phyloP scores from a whole-genome alignment of 2,797 vertebrate species.

The Natrix natrix region DNA sequence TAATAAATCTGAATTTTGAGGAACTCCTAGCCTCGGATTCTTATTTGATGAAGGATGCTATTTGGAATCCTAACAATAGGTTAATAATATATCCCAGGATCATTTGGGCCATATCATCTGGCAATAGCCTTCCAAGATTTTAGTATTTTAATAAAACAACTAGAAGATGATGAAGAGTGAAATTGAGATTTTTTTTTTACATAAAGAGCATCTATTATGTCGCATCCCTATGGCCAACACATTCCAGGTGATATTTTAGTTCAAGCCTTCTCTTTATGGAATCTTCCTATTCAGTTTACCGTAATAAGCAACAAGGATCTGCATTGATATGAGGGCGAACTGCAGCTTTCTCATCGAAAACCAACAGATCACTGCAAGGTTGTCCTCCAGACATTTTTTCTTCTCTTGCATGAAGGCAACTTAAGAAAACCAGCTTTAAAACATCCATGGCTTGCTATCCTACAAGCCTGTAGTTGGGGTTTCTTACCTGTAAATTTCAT shows the following conservation, averaged over 20 bases:
- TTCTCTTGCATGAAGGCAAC: neutral
- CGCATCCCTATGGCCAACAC: neutral
- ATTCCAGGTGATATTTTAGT: neutral
- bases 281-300: neutral
- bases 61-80: neutral
- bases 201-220: neutral
- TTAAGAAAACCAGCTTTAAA: neutral
- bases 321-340: neutral
- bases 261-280: neutral
- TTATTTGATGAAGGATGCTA: too few relatives aligned
- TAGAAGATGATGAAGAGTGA: neutral
- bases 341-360: neutral
- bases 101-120: neutral
- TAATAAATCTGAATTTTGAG: too few relatives aligned
- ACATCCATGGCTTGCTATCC: neutral
- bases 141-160: neutral
- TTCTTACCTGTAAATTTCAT: neutral
- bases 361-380: neutral
- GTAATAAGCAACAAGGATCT: neutral
- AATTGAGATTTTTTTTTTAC: neutral
- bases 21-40: too few relatives aligned
- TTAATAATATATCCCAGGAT: neutral
- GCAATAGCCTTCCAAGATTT: neutral
- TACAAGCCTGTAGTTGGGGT: neutral
- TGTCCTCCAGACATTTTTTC: neutral